These are phyloP conservation scores for Craterocephalus amniculus DNA, from an alignment of 2,797 vertebrate genomes.

Conservation along the genomic window DNA sequence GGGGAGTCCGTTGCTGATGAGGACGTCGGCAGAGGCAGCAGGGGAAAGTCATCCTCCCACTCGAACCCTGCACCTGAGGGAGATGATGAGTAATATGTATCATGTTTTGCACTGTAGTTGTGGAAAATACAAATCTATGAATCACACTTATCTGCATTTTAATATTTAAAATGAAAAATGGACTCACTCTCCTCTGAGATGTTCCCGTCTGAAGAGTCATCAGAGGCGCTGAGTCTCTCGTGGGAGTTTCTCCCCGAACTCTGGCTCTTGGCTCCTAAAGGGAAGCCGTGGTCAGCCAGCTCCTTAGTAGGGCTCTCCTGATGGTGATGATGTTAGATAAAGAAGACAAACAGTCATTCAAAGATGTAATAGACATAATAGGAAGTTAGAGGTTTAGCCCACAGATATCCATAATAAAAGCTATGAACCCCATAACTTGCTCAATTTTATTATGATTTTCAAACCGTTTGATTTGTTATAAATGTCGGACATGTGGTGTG, in stretches of 20 bases:
- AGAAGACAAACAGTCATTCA: background rate
- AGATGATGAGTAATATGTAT: background rate
- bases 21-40: conserved; percentile 83
- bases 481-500: too few relatives aligned
- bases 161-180: background rate
- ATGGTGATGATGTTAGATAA: background rate
- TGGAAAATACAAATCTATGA: too few relatives aligned
- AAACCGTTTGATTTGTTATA: too few relatives aligned
- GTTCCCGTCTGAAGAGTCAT: conserved; percentile 82
- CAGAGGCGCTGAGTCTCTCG: conserved; percentile 66
- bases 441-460: too few relatives aligned
- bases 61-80: conserved; percentile 83
- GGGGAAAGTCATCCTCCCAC: conserved; percentile 90
- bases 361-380: background rate
- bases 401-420: too few relatives aligned
- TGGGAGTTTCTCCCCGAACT: conserved; percentile 59
- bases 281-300: conserved; percentile 85
- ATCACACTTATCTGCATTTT: too few relatives aligned
- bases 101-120: too few relatives aligned
- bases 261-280: conserved; percentile 67
- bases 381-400: too few relatives aligned
- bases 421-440: too few relatives aligned
- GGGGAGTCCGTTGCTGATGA: conserved; percentile 70
- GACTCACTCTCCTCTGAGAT: conserved; percentile 87
- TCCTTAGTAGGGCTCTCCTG: conserved; percentile 96